Base-by-base conservation (phyloP, 2,888 invertebrate genomes). In the Amblyteles armatorius region DNA sequence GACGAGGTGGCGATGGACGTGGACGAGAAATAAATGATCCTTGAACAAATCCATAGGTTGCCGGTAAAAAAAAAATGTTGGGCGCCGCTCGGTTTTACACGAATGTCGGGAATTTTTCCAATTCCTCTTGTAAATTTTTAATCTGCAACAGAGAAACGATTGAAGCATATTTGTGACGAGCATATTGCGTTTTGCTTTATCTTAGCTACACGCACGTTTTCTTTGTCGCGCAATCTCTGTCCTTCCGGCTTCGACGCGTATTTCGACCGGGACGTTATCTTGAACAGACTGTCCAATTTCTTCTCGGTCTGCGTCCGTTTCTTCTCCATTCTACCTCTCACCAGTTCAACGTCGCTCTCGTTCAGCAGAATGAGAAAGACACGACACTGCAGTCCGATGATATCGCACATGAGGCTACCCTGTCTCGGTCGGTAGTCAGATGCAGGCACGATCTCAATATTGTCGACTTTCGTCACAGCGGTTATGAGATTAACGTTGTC, bases 1-100 rank as follows among this genome's bases (percentile, higher is more conserved):
- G 91, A 90, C 52, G 95, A 94, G 60, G 95, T 94, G 60, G 94
- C 89, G 73, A 89, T 89, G 88, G 89, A 90, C n/a, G 79, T 89
- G 50, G 88, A 89, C 73, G 81, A 79, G 33, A 87, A 85, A 67
- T 88, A 82, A 84, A 67, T 79, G 67, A 6, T 63, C 36, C 69
- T 77, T 69, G 19, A 5, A 78, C 9, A 60, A 7, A 2, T 44
- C 33, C 48, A 3, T 67, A 76, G 11, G 40, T 69, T 81, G 36
- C 55, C 29, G n/a, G n/a, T 29, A 60, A 26, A 60, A 60, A 60
- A 72, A 60, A 72, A 60, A 44, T 63, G 13, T 76, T 33, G 33
- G 29, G 7, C 44, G 9, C 36, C 44, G 11, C 33, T 29, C 3
- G 5, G 9, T 33, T 80, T 60, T 52, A 72, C 40, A 77, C 57